phyloP scores from a whole-genome alignment of 2,113 vertebrate genomes.

The Pygoscelis adeliae region DNA sequence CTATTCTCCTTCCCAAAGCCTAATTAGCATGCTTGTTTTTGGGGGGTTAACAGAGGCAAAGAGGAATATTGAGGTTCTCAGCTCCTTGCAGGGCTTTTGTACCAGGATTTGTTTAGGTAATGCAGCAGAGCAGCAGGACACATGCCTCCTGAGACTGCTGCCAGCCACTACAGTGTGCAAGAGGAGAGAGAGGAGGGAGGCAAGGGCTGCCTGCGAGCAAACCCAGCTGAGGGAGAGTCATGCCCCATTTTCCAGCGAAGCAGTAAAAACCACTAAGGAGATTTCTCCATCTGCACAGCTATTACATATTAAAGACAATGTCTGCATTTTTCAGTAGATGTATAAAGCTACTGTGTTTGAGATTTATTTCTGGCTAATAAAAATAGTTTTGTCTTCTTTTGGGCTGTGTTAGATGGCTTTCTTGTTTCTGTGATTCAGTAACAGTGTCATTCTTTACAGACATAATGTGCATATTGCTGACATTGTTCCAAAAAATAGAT shows the following conservation, averaged over 20 bases:
- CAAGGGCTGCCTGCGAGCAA: not conserved
- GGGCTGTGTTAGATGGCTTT: not conserved
- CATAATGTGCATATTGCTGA: not conserved
- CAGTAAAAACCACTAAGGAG: constrained; percentile 36
- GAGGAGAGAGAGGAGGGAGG: not conserved
- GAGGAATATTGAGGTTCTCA: not conserved
- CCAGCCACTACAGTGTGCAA: not conserved
- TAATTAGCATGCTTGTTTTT: not conserved
- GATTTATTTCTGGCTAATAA: constrained; percentile 22
- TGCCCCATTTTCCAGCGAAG: constrained; percentile 47
- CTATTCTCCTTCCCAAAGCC: constrained; percentile 7
- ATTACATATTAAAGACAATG: constrained; percentile 46
- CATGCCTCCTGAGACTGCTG: not conserved
- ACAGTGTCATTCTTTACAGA: not conserved
- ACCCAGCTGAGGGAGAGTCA: not conserved
- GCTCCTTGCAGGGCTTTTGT: constrained; percentile 29
- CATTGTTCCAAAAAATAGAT: constrained; percentile 21
- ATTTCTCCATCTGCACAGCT: constrained; percentile 59
- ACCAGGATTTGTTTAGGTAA: constrained; percentile 25
- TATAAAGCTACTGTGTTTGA: not conserved
- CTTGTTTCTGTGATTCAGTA: constrained; percentile 9
- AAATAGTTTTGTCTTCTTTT: constrained; percentile 23
- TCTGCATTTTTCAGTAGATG: constrained; percentile 63
- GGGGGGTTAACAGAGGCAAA: not conserved
- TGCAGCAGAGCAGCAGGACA: not conserved